These are phyloP conservation scores for Aix galericulata DNA, from an alignment of 2,113 vertebrate genomes.

Conservation along the genomic window DNA sequence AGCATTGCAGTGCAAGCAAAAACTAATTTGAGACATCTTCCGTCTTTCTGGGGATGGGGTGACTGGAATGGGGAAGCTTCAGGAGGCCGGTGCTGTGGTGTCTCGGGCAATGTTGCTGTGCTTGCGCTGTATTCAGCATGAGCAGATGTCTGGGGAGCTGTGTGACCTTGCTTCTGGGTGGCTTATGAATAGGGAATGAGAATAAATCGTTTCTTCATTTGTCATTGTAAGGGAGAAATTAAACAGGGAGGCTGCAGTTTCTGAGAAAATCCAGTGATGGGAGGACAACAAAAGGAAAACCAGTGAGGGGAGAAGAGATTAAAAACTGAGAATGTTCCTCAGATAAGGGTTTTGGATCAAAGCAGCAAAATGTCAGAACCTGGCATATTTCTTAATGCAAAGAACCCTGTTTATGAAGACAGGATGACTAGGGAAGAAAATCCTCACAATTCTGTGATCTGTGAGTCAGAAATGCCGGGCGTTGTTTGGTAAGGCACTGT, in stretches of 20 bases:
- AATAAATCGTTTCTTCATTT: slow-evolving; percentile 43
- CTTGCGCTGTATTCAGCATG: background rate
- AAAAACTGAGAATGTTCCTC: background rate
- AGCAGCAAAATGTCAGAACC: background rate
- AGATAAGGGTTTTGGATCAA: background rate
- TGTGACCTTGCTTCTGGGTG: slow-evolving; percentile 53
- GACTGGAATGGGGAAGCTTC: background rate
- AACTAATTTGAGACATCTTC: background rate
- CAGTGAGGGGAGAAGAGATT: background rate
- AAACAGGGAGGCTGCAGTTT: background rate
- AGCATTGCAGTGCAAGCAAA: background rate
- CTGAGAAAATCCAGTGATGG: background rate
- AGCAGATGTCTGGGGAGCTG: slow-evolving; percentile 15
- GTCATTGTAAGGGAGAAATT: background rate
- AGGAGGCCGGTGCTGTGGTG: background rate
- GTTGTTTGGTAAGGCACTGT: background rate
- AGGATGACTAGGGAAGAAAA: background rate
- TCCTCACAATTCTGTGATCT: background rate
- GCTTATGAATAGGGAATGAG: slow-evolving; percentile 12
- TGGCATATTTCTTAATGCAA: background rate
- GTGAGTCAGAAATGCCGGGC: background rate
- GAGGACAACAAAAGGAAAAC: background rate
- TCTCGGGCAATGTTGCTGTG: background rate
- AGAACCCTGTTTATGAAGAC: background rate
- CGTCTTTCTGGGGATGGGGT: background rate